A percentile compares a stretch with the other conserved stretches of the same genome.
These are phyloP conservation scores for Nothoprocta perdicaria DNA, from an alignment of 2,113 vertebrate species.

Conservation along the genomic window DNA sequence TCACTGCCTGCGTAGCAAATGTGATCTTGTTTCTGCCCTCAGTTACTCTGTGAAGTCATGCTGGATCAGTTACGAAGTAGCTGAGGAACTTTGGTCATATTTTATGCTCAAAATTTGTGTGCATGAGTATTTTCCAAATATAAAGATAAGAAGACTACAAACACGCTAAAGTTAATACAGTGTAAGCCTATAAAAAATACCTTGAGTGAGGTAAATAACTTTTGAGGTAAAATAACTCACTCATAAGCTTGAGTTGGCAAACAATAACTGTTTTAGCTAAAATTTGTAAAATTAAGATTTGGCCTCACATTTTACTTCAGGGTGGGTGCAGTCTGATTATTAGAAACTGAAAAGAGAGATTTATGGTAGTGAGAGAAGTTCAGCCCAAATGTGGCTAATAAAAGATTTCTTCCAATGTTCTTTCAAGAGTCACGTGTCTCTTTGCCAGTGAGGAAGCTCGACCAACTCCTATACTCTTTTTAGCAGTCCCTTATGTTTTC, in stretches of 20 bases:
- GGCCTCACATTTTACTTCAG: neutral
- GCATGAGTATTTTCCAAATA: neutral
- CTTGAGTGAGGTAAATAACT: neutral
- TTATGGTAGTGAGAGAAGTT: neutral
- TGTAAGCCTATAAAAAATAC: neutral
- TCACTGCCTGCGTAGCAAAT: neutral
- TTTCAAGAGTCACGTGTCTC: neutral
- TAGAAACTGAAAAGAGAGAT: neutral
- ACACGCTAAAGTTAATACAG: neutral
- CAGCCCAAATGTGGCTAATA: neutral
- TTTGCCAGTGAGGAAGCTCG: neutral
- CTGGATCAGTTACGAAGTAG: neutral
- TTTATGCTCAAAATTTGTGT: neutral
- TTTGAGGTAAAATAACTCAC: too few species aligned
- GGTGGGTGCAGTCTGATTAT: neutral
- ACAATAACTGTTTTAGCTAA: neutral
- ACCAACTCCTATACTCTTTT: neutral
- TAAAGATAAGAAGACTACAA: neutral
- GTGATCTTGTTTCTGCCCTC: neutral
- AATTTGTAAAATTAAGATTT: neutral
- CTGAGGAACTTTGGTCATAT: neutral
- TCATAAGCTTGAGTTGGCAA: neutral
- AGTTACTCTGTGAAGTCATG: neutral
- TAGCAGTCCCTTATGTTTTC: neutral
- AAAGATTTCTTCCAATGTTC: neutral